These are phyloP conservation scores for Sialia sialis DNA, from an alignment of 2,113 vertebrate species.

Conservation along the genomic window DNA sequence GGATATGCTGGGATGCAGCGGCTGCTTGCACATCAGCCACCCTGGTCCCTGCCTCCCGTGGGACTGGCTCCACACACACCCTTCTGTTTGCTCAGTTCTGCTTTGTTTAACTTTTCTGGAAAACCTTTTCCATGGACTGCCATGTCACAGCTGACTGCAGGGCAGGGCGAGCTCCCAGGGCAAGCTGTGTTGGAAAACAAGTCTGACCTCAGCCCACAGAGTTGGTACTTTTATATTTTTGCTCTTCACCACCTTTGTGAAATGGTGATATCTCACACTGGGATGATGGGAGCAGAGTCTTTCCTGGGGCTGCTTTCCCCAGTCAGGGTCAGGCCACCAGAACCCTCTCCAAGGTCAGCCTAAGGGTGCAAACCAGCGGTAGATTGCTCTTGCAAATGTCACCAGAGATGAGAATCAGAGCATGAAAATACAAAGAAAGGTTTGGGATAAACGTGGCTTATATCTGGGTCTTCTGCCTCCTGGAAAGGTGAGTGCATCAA, in stretches of 20 bases:
- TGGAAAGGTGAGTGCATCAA: accelerated
- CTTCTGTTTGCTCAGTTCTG: slow-evolving; percentile 10
- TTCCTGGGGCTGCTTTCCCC: neutral
- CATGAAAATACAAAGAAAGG: neutral
- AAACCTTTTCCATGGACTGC: neutral
- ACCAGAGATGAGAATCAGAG: neutral
- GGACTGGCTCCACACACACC: neutral
- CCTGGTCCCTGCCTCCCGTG: neutral
- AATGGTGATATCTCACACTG: neutral
- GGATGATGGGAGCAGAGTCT: neutral
- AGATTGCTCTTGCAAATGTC: neutral
- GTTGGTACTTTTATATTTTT: neutral
- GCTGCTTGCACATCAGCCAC: neutral
- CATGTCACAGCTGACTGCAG: accelerated
- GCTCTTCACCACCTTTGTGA: neutral
- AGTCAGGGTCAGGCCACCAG: accelerated
- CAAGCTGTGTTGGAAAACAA: neutral
- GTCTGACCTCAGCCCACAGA: neutral
- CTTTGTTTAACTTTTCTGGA: neutral
- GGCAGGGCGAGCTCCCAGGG: slow-evolving; percentile 12
- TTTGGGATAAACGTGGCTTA: neutral
- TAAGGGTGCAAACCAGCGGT: neutral
- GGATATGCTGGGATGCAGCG: neutral
- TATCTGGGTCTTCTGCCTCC: neutral
- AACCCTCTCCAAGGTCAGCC: neutral